Evolutionary conservation across 2,888 invertebrate genomes (phyloP).

Genomic region (Carabus problematicus): DNA sequence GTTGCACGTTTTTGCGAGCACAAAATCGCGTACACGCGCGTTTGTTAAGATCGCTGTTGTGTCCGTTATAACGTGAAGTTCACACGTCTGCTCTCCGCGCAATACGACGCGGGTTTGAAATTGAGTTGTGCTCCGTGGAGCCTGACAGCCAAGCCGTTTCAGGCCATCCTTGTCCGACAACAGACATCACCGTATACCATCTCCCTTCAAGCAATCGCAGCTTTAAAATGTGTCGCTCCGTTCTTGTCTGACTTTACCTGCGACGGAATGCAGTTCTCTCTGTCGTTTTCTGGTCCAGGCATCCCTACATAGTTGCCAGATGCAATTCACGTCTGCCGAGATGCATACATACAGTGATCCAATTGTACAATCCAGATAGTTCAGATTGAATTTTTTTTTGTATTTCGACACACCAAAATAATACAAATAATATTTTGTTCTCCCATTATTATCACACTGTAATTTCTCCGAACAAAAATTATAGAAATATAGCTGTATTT

Average conservation of each 20-base stretch:
- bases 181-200: neutral
- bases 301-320: conserved; percentile 41
- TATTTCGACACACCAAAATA: too few species aligned
- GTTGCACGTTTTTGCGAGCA: neutral
- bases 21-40: neutral
- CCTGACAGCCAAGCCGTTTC: conserved; percentile 52
- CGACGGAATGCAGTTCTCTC: conserved; percentile 36
- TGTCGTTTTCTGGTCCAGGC: conserved; percentile 40
- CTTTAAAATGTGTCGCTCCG: conserved; percentile 51
- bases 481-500: too few species aligned
- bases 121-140: conserved; percentile 58
- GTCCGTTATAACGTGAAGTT: conserved; percentile 6
- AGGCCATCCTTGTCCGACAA: conserved; percentile 35
- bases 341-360: conserved; percentile 28
- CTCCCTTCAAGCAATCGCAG: conserved; percentile 42
- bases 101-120: conserved; percentile 53
- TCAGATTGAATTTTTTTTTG: too few species aligned
- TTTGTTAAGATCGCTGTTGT: neutral
- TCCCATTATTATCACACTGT: too few species aligned
- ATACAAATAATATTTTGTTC: too few species aligned
- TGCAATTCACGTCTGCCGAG: conserved; percentile 25
- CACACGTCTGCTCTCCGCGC: conserved; percentile 48
- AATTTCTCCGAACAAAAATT: too few species aligned
- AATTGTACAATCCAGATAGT: conserved; percentile 8
- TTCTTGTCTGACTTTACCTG: conserved; percentile 49